Conservation (phyloP, 2,888 invertebrate species). For the Mamestra brassicae region DNA sequence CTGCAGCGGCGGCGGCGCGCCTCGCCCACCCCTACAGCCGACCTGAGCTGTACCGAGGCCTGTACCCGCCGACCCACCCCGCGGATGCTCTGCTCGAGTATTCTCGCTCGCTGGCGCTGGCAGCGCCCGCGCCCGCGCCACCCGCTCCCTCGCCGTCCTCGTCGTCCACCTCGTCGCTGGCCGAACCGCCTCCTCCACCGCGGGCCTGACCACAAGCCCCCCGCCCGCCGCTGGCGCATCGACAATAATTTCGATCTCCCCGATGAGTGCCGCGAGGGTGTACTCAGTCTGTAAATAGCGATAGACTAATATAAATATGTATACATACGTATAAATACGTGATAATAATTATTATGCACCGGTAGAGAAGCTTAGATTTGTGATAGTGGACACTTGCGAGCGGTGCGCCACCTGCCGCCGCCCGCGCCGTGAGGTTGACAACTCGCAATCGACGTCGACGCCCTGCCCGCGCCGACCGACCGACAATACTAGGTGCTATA, state of each 20-base stretch:
- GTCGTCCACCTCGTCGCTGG: conserved; percentile 92
- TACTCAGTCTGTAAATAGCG: conserved; percentile 86
- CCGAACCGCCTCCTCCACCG: conserved; percentile 90
- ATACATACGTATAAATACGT: conserved; percentile 89
- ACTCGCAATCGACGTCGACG: conserved; percentile 82
- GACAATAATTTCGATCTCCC: conserved; percentile 88
- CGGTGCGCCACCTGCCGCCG: conserved; percentile 69
- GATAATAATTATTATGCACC: conserved; percentile 89
- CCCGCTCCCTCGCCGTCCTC: conserved; percentile 91
- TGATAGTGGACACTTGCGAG: conserved; percentile 86
- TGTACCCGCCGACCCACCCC: conserved; percentile 93
- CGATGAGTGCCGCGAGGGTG: conserved; percentile 81
- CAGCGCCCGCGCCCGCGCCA: conserved; percentile 86
- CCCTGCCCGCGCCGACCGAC: conserved; percentile 82
- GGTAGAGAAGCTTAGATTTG: conserved; percentile 90
- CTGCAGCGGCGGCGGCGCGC: conserved; percentile 93
- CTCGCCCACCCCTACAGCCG: conserved; percentile 93
- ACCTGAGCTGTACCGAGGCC: conserved; percentile 95
- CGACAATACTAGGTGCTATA: conserved; percentile 91
- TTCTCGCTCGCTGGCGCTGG: conserved; percentile 91
- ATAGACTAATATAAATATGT: conserved; percentile 86
- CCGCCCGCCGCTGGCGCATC: conserved; percentile 89
- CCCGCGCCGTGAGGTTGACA: conserved; percentile 82
- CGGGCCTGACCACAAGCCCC: conserved; percentile 91
- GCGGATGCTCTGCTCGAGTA: conserved; percentile 94